Evolutionary conservation across 2,797 vertebrate species (phyloP), one percentile per base, ranked within the genome.

Genomic region (Cacajao melanocephalus): DNA sequence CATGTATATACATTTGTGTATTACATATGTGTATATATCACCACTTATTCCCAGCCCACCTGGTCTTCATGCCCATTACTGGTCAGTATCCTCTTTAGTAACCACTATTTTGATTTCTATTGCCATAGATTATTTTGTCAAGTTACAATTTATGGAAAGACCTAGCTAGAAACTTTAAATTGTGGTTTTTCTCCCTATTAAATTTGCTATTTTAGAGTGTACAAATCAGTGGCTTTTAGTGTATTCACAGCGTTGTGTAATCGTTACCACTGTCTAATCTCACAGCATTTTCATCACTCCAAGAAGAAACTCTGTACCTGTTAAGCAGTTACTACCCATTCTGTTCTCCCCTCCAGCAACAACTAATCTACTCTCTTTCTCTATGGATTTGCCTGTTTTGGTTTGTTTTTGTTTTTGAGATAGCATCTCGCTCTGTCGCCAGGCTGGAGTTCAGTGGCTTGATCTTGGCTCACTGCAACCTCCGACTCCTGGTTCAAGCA

Each of bases 131-230:
- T 55, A 12, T 88, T 52, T 84, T 85, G 33, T 81, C 73, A 87
- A 44, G 30, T 88, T 90, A 52, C 52, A 76, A 50, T 85, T 92
- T 39, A 36, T 58, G 28, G 85, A 94, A 89, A 88, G 26, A 39
- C 55, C 58, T 88, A 39, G 30, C n/a, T 95, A 93, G 28, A 93
- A 84, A 24, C 81, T 93, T 93, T 70, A 84, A 88, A 48, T 72
- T 80, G 13, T 86, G 22, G 19, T 48, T 88, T 88, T 75, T 46
- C 24, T 67, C 58, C 19, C 10, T 46, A 1, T 46, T 1, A 90
- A 85, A 79, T 82, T 89, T 46, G 57, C 26, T 17, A 20, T 58
- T 89, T 86, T 67, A 73, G 39, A 75, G 41, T 26, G 0, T 84
- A 24, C 19, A 58, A 22, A 55, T 81, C 33, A 7, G 0, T 96